Base-by-base conservation (phyloP, 2,113 vertebrate species). In the Malurus elegans region DNA sequence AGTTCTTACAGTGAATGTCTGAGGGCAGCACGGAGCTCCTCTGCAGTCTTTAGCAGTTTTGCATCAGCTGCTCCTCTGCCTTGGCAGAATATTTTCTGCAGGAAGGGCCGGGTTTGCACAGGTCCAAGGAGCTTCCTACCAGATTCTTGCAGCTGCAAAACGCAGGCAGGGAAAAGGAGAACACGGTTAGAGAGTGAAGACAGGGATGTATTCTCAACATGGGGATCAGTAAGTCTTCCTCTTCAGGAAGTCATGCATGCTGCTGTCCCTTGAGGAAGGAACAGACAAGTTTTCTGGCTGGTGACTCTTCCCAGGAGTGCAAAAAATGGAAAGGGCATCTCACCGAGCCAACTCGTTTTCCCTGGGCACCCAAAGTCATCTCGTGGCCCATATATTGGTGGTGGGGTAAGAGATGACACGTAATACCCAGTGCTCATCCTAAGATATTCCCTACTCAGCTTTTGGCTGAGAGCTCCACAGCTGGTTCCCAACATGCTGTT, bases 401-500 rank as follows among this genome's bases (percentile, higher is more conserved):
- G 8, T 20, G 16, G 28, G 16, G 34, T 81, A 65, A 83, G 25
- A 75, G 26, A 17, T 4, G 6, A 62, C 44, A 89, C 13, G 4
- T 2, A 25, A 32, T 11, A 62, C 44, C 32, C 65, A 32, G 23
- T 16, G 45, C 40, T 81, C 78, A 95, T 65, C 61, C 61, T 69
- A 54, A 54, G 34, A 48, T 34, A 29, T 31, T 87, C 87, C 57
- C 45, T 81, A 36, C 45, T 95, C 42, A 56, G 54, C 45, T 95
- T 92, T 90, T 91, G 91, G 84, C 95, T 86, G 65, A 85, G 54
- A 90, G 51, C 51, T 85, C 86, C 79, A 51, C 87, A 94, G 81
- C 95, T 95, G 79, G 74, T 85, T 85, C 74, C 78, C 79, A 79
- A 95, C 71, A 90, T 47, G 38, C 85, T 95, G 92, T 70, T 95